These are phyloP conservation scores for Solenodon paradoxus DNA, from an alignment of 2,113 vertebrate genomes.

Conservation along the genomic window DNA sequence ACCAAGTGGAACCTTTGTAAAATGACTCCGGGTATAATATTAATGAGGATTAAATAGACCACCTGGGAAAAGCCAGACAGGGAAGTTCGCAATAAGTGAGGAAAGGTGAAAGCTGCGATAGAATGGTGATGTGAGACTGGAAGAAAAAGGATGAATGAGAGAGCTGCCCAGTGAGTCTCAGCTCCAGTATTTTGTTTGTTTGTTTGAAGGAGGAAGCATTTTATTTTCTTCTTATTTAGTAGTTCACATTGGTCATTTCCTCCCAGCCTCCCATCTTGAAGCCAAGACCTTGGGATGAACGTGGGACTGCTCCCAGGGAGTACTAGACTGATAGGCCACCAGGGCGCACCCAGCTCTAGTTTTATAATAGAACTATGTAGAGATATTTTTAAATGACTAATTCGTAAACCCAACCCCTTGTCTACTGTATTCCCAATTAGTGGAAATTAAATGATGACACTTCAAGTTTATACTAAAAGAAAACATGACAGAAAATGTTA, in stretches of 20 bases:
- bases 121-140: not conserved
- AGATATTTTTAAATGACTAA: not conserved
- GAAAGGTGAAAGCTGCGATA: not conserved
- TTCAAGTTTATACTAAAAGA: conserved; percentile 22
- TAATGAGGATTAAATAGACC: not conserved
- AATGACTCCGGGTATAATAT: not conserved
- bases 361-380: not conserved
- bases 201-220: no score
- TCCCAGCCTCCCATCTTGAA: no score
- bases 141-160: not conserved
- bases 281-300: no score
- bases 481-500: not conserved
- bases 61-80: not conserved
- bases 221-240: no score
- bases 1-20: not conserved
- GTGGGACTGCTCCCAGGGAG: no score
- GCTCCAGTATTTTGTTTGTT: no score
- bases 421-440: not conserved
- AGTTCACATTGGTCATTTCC: no score
- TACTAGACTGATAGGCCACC: no score
- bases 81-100: not conserved
- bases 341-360: no score
- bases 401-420: not conserved
- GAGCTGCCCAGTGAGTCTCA: not conserved
- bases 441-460: not conserved